Percentiles rank a stretch among this genome's conserved stretches.
Conservation (phyloP, 2,888 invertebrate genomes). For the Eupeodes luniger region DNA sequence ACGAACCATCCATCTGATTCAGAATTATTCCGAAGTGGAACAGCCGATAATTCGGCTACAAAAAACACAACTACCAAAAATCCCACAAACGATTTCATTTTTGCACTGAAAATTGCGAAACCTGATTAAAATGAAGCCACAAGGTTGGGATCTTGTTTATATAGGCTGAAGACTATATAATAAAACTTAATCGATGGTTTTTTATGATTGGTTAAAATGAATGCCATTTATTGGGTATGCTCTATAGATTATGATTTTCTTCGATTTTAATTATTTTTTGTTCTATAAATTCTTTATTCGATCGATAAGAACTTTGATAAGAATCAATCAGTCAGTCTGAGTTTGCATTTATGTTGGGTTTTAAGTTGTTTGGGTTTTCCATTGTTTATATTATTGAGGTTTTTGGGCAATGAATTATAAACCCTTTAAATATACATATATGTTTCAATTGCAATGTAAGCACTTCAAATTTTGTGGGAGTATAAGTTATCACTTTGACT, state of each 20-base stretch:
- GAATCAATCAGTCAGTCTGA: neutral
- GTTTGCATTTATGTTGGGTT: neutral
- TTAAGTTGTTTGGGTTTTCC: neutral
- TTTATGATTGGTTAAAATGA: neutral
- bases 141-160: neutral
- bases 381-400: neutral
- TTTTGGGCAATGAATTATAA: too few relatives aligned
- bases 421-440: too few relatives aligned
- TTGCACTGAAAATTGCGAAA: neutral
- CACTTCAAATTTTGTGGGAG: too few relatives aligned
- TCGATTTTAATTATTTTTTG: neutral
- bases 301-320: slow-evolving; percentile 1
- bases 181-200: neutral
- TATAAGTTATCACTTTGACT: too few relatives aligned
- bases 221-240: neutral
- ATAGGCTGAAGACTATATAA: neutral
- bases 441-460: too few relatives aligned
- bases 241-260: neutral
- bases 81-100: neutral
- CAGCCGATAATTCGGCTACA: neutral
- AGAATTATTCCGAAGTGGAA: neutral
- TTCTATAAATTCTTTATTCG: neutral
- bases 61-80: neutral
- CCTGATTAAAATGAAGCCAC: neutral
- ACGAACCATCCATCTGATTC: slow-evolving; percentile 44